phyloP scores from a whole-genome alignment of 2,888 invertebrate genomes.

The Limenitis camilla region DNA sequence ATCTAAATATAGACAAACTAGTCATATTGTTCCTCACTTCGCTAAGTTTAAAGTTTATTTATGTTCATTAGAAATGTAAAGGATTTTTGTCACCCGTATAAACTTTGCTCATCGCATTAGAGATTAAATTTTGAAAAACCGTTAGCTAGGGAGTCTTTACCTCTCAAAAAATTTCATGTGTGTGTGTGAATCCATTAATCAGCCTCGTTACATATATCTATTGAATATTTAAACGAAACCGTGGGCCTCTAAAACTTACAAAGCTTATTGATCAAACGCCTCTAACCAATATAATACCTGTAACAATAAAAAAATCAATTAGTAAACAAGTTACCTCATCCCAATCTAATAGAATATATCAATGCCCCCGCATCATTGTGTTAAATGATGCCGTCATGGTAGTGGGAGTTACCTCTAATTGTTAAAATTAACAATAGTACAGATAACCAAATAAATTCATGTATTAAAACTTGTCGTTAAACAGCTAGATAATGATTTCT shows the following conservation, averaged over 20 bases:
- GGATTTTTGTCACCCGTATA: too few relatives aligned
- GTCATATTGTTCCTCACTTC: too few relatives aligned
- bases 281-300: slow-evolving; percentile 46
- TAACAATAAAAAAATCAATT: slow-evolving; percentile 65
- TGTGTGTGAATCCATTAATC: too few relatives aligned
- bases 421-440: slow-evolving; percentile 5
- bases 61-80: too few relatives aligned
- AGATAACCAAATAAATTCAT: not conserved
- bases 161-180: too few relatives aligned
- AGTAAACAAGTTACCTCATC: slow-evolving; percentile 57
- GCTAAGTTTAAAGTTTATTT: too few relatives aligned
- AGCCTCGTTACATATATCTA: too few relatives aligned
- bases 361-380: slow-evolving; percentile 66
- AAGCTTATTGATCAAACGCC: not conserved
- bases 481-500: too few relatives aligned
- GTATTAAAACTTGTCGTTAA: not conserved
- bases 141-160: too few relatives aligned
- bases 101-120: too few relatives aligned
- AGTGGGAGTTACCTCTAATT: slow-evolving; percentile 26
- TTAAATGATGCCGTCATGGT: slow-evolving; percentile 40
- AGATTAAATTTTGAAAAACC: too few relatives aligned
- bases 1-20: too few relatives aligned
- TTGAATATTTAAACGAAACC: not conserved
- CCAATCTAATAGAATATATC: slow-evolving; percentile 46
- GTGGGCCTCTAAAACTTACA: not conserved